Base-by-base conservation (phyloP, 35 echinoderm and acorn worm genomes). In the Lytechinus variegatus region DNA sequence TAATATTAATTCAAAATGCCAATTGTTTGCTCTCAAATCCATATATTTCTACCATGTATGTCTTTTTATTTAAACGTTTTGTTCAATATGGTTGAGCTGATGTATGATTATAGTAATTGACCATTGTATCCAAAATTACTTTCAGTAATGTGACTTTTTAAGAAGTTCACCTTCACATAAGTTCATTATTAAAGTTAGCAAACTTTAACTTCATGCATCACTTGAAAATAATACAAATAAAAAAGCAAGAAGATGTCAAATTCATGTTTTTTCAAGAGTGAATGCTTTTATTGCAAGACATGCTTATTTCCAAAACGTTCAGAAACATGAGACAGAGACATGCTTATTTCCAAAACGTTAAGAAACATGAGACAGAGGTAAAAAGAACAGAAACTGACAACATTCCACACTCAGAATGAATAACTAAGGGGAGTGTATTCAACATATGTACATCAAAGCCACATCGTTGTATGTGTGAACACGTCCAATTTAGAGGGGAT, bases 211-310 rank as follows among this genome's bases (percentile, higher is more conserved):
- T 44, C 33, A 44, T 44, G 33, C 33, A 44, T 44, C 33, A 44
- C 33, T 44, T 44, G 33, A 2, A 44, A 44, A 44, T 44, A 44
- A 44, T 44, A 44, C 33, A 44, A 44, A 44, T 44, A 44, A 44
- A 44, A 44, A 2, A 0, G 56, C 19, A 79, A 79, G 1, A 72
- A 72, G 4, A 79, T 24, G n/a, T 24, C 19, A 71, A 79, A 79
- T 14, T 79, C 12, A 79, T 24, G 8, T 24, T 19, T 79, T 24
- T 79, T 27, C 7, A 79, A 79, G 16, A 79, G 66, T 24, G 66
- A 24, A 79, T n/a, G 66, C 66, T 79, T 79, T 79, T 79, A 79
- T 79, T 79, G 66, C 66, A 79, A 79, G 66, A 79, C 66, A 79
- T 79, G 66, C 66, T 24, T 79, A 79, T 79, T 72, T 72, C 61